phyloP scores from a whole-genome alignment of 2,888 invertebrate genomes.

The Capitulum mitella region DNA sequence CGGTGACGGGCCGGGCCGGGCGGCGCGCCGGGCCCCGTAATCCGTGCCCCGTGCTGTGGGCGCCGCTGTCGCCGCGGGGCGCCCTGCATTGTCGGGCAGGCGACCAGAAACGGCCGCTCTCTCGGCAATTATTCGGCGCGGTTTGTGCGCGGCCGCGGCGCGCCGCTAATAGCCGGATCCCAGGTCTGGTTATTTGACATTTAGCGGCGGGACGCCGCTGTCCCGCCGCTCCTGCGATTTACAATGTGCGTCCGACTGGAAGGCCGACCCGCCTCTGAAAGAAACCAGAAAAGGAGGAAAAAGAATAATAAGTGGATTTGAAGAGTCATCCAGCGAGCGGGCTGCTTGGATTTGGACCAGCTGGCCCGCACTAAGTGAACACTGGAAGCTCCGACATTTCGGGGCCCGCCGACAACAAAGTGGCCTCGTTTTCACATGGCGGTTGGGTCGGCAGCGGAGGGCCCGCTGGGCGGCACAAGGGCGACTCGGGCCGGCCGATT shows the following conservation, averaged over 20 bases:
- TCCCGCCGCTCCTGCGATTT: constrained; percentile 12
- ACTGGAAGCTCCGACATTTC: constrained; percentile 9
- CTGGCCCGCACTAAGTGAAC: constrained; percentile 22
- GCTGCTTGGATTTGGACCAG: constrained; percentile 9
- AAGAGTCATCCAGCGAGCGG: constrained; percentile 14
- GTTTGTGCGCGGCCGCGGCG: not conserved
- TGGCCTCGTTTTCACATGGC: constrained; percentile 21
- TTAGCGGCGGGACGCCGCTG: constrained; percentile 14
- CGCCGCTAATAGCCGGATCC: not conserved
- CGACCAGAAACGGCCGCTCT: not conserved
- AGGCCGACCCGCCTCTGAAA: not conserved
- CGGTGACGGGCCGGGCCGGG: not conserved
- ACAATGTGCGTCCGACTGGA: constrained; percentile 7
- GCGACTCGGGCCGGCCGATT: not conserved
- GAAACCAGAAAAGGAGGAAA: constrained; percentile 23
- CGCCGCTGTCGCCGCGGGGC: not conserved
- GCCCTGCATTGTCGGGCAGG: not conserved
- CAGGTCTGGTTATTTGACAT: constrained; percentile 4
- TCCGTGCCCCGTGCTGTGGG: not conserved
- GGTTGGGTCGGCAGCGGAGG: not conserved
- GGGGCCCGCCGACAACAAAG: not conserved
- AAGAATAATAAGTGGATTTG: constrained; percentile 24
- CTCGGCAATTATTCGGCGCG: not conserved
- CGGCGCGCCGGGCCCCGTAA: not conserved
- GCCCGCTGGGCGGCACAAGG: not conserved